Base-by-base conservation (phyloP, 2,888 invertebrate genomes). In the Pyrochroa serraticornis region DNA sequence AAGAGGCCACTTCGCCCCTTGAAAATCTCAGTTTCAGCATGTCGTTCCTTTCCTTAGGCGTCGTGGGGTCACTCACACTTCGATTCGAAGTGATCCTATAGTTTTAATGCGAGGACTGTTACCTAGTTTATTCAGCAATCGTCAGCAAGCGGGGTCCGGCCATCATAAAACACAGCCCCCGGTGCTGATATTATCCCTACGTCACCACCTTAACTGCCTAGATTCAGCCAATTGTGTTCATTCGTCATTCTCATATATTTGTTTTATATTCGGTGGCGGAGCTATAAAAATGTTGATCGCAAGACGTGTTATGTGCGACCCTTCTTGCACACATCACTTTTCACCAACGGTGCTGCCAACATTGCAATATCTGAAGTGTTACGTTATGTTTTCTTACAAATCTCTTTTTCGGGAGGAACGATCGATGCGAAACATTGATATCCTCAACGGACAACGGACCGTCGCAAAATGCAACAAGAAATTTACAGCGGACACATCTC, bases 121-220 rank as follows among this genome's bases (percentile, higher is more conserved):
- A 72, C 72, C 71, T 73, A 71, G 71, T 71, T 73, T 73, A 72
- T 75, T 71, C 69, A 68, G 72, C 72, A 66, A 71, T 74, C 72
- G 73, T 74, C 72, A 72, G 71, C 72, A 71, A 66, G 64, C 66
- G 53, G 64, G 65, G 65, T 68, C 66, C 67, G 63, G 58, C 63
- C 59, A 63, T 63, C 72, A 73, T 74, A 74, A 74, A 74, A 73
- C 71, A 71, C 71, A 69, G 69, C 67, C 67, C 69, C 56, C 51
- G 61, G 65, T 62, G 67, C 54, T 66, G 65, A 70, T 72, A 71
- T 71, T 71, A 72, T 69, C 69, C 70, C 60, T 64, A 62, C 67
- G 71, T 67, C 67, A 67, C 65, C 67, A 66, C 64, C 71, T 69
- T 68, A 70, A 71, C 71, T 64, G 66, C 66, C 62, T 58, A 64